Base-by-base conservation (phyloP, 1,140 invertebrate species). In the Whitmania pigra region DNA sequence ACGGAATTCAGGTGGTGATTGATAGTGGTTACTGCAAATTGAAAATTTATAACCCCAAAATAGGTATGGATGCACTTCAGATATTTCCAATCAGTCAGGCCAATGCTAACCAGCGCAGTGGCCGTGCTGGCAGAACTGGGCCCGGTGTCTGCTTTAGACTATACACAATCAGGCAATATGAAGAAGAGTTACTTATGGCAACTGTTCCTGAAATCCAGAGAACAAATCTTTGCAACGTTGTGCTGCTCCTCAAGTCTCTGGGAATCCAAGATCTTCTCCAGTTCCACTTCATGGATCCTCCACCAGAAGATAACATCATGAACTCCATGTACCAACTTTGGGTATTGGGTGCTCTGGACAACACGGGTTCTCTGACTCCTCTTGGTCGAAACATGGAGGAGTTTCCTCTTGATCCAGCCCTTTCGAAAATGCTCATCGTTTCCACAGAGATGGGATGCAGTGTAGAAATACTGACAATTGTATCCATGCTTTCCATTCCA, bases 281-380 rank as follows among this genome's bases (percentile, higher is more conserved):
- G 70, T 99, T 99, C 81, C 95, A 99, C 81, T 99, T 99, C 78
- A 99, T 99, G 97, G 97, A 99, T 81, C 94, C 96, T 17, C 96
- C 97, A 11, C 96, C 97, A 6, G 90, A 93, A 84, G 96, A 99
- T 80, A 99, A 98, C 77, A 97, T 99, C 79, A 83, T 99, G 15
- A 99, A 99, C 83, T 99, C 97, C 0, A 89, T 99, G 85, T 99
- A 98, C 83, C 96, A 99, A 80, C 82, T 99, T 49, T 99, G 97
- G 97, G 97, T 97, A 73, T 84, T 99, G 15, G 94, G 95, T 27
- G 96, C 97, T 0, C 81, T 99, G 20, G 95, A 99, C 82, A 93
- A 98, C 79, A 96, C 93, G 0, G 97, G 96, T 3, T 84, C 88
- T 27, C 82, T 85, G 27, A 97, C 95, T 0, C 85, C 90, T 2